Evolutionary conservation across 2,113 vertebrate genomes (phyloP), one percentile per base, ranked within the genome.

Genomic region (Euleptes europaea): DNA sequence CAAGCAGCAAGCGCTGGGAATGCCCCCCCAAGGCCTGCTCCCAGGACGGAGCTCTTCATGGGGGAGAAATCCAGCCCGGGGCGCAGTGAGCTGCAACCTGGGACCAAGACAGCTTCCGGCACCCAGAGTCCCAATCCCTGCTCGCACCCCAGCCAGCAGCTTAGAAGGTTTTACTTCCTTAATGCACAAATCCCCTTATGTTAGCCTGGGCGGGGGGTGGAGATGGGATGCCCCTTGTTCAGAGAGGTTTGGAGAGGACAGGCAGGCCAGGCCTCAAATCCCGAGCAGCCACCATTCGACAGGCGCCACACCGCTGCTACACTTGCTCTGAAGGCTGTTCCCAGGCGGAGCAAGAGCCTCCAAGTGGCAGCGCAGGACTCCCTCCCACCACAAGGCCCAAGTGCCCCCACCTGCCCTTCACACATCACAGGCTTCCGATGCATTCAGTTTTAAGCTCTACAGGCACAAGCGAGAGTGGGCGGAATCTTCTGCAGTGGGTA

Each of bases 331-430:
- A 60, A 82, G 6, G 28, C 17, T 10, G 54, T 19, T 17, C 14
- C 40, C 1, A 14, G 54, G 54, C 54, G 17, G 57, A 38, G 40
- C 33, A 12, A 2, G 42, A 67, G 9, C 80, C 2, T 1, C 3
- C 3, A 49, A 51, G 57, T 1, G n/a, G 33, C 14, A 15, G 0
- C 0, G 10, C 8, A 1, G 26, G 38, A 40, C 2, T 19, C 80
- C n/a, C 47, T n/a, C 47, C 26, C 10, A 3, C 7, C 17, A n/a
- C 0, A 80, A 83, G 75, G 63, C 42, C 3, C 0, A 74, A 80
- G 74, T 0, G 0, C 71, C 0, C 71, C 0, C 0, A 33, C 23
- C 35, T 80, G 77, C 9, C 10, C 76, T 78, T 33, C 12, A 23
- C 0, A 28, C 77, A 60, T 31, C 19, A 47, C 0, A 0, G 38